Evolutionary conservation across 1,140 invertebrate species (phyloP).

Genomic region (Drosophila repleta): DNA sequence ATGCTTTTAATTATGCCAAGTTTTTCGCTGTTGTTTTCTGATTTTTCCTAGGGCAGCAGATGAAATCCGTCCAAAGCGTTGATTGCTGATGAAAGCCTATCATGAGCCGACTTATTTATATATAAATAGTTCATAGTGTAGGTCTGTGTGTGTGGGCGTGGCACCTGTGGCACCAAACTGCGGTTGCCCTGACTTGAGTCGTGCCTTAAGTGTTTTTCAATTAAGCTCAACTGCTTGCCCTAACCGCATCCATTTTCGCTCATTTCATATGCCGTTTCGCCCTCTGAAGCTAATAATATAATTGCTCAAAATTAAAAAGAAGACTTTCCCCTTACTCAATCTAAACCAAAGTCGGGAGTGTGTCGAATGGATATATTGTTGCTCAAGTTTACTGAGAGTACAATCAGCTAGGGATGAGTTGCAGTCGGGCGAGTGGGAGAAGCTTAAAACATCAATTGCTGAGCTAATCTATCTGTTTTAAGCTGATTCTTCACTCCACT

Average conservation of each 20-base stretch:
- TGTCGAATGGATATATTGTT: too few species aligned
- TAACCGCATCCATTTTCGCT: conserved; percentile 31
- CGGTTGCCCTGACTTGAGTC: conserved; percentile 53
- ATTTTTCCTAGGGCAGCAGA: conserved; percentile 15
- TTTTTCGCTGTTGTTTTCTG: conserved; percentile 56
- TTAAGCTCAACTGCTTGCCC: conserved; percentile 53
- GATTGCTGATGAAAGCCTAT: conserved; percentile 48
- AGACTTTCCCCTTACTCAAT: not conserved
- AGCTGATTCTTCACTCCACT: too few species aligned
- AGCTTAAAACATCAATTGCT: too few species aligned
- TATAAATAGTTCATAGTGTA: too few species aligned
- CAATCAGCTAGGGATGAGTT: too few species aligned
- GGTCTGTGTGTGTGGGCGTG: not conserved
- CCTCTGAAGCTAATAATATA: conserved; percentile 1
- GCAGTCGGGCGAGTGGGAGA: too few species aligned
- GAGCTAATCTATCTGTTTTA: too few species aligned
- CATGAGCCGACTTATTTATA: not conserved
- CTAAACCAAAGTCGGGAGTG: too few species aligned
- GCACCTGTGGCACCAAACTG: conserved; percentile 15
- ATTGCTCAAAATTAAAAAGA: not conserved
- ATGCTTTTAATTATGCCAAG: conserved; percentile 70
- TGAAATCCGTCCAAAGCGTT: conserved; percentile 25
- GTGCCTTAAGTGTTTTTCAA: conserved; percentile 77
- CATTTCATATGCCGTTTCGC: conserved; percentile 68
- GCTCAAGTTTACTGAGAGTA: too few species aligned